Conservation (phyloP, 2,113 vertebrate genomes). For the Rhabdomys dilectus region DNA sequence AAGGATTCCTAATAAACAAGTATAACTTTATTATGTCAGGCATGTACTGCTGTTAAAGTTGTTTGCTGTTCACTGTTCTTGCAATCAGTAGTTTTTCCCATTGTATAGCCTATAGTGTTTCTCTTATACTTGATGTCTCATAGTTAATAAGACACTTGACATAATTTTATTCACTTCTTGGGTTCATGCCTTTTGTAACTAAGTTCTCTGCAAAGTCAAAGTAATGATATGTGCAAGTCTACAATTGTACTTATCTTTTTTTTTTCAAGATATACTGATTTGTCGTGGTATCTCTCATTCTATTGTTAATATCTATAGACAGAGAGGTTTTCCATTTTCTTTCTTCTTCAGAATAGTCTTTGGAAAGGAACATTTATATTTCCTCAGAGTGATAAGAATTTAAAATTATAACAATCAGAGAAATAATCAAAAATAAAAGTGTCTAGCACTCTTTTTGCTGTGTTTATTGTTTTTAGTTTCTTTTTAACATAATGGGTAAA, state of each 20-base stretch:
- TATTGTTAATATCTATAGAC: background rate
- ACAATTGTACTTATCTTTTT: background rate
- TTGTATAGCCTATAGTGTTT: background rate
- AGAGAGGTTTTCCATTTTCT: background rate
- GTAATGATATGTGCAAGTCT: background rate
- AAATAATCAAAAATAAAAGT: background rate
- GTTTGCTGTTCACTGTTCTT: background rate
- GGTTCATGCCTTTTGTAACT: background rate
- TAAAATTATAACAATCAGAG: background rate
- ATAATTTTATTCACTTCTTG: background rate
- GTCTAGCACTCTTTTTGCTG: background rate
- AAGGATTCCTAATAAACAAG: background rate
- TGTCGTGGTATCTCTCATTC: background rate
- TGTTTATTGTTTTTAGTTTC: background rate
- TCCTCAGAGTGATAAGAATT: background rate
- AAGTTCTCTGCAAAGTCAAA: background rate
- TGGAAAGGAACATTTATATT: background rate
- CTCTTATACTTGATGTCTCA: background rate
- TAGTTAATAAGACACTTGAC: background rate
- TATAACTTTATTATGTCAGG: background rate
- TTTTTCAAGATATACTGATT: slow-evolving; percentile 19
- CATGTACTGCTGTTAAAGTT: background rate
- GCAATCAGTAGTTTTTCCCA: background rate
- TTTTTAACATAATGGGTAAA: slow-evolving; percentile 1
- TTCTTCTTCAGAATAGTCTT: background rate